phyloP scores from a whole-genome alignment of 2,797 vertebrate genomes.

The Diplodus sargus region DNA sequence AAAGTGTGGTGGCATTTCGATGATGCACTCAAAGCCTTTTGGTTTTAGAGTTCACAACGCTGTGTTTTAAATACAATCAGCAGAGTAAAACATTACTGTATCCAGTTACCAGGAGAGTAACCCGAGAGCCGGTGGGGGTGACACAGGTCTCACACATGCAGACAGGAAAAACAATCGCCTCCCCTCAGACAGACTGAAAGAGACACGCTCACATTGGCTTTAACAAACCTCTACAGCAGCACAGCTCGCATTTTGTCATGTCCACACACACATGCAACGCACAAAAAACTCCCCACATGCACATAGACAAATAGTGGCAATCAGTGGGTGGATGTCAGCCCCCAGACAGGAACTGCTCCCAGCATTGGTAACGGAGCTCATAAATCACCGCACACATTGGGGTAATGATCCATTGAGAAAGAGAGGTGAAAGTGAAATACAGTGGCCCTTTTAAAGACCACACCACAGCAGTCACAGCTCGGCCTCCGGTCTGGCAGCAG shows the following conservation, averaged over 20 bases:
- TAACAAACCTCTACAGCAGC: slow-evolving; percentile 42
- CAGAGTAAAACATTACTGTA: slow-evolving; percentile 51
- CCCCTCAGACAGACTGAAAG: slow-evolving; percentile 34
- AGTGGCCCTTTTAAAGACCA: slow-evolving; percentile 52
- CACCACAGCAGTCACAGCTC: slow-evolving; percentile 30
- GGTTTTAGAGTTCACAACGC: slow-evolving; percentile 43
- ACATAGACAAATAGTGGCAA: slow-evolving; percentile 62
- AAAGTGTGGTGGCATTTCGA: slow-evolving; percentile 24
- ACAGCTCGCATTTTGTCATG: slow-evolving; percentile 23
- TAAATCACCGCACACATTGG: slow-evolving; percentile 73
- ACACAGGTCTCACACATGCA: slow-evolving; percentile 52
- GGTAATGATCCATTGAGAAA: slow-evolving; percentile 67
- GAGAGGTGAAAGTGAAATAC: slow-evolving; percentile 57
- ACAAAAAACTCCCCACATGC: slow-evolving; percentile 29
- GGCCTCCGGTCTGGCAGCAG: slow-evolving; percentile 39
- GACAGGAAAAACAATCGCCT: slow-evolving; percentile 50
- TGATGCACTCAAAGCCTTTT: slow-evolving; percentile 29
- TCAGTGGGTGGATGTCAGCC: slow-evolving; percentile 67
- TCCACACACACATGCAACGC: slow-evolving; percentile 27
- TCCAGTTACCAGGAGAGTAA: slow-evolving; percentile 61
- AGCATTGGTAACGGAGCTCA: slow-evolving; percentile 62
- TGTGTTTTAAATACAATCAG: slow-evolving; percentile 51
- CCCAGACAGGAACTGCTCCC: slow-evolving; percentile 70
- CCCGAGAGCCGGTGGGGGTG: slow-evolving; percentile 14
- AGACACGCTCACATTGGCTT: slow-evolving; percentile 42